Evolutionary conservation across 2,888 invertebrate genomes (phyloP).

Genomic region (Lutraria lutraria): DNA sequence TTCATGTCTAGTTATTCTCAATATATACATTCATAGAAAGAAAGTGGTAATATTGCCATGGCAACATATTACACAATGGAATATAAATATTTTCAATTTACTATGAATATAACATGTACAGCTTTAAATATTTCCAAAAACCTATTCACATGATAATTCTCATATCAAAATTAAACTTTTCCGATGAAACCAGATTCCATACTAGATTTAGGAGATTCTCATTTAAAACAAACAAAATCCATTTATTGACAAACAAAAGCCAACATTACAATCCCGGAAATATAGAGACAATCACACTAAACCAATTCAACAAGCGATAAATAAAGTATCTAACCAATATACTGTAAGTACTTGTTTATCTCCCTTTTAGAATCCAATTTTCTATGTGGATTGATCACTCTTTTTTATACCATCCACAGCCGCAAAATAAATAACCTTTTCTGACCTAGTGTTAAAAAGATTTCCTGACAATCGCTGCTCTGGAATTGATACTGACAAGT

Average conservation of each 20-base stretch:
- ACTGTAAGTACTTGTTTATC: not conserved
- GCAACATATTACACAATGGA: not conserved
- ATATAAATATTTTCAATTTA: not conserved
- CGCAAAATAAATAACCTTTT: constrained; percentile 34
- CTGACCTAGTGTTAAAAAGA: constrained; percentile 34
- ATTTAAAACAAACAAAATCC: not conserved
- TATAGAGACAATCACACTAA: not conserved
- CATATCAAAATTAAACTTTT: not conserved
- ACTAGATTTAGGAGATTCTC: not conserved
- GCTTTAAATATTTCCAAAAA: not conserved
- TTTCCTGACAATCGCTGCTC: not conserved
- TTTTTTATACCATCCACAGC: not conserved
- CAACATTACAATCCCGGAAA: not conserved
- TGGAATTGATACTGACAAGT: constrained; percentile 45
- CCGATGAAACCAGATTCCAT: not conserved
- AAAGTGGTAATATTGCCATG: too few species aligned
- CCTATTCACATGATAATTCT: not conserved
- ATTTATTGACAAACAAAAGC: not conserved
- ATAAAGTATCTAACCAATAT: constrained; percentile 5
- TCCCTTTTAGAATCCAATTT: constrained; percentile 16
- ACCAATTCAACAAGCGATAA: constrained; percentile 23
- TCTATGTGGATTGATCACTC: not conserved
- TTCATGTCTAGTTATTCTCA: too few species aligned
- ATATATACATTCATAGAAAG: too few species aligned
- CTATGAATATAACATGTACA: not conserved